Base-by-base conservation (phyloP, 2,113 vertebrate species). In the Tetrao urogallus region DNA sequence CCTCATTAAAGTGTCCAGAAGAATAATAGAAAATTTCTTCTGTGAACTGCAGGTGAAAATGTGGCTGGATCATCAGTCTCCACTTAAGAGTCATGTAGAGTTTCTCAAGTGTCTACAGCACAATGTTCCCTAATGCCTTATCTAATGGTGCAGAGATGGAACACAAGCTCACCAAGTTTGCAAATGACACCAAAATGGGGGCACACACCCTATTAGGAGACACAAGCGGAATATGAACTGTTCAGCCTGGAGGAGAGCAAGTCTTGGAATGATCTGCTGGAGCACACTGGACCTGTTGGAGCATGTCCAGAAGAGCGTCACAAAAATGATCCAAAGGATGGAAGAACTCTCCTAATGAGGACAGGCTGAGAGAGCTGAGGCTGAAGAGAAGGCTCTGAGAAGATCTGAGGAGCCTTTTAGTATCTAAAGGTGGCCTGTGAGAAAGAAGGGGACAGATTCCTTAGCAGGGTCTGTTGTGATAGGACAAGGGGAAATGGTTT, bases 71-170 rank as follows among this genome's bases (percentile, higher is more conserved):
- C 34, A 75, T 19, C 47, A 61, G 52, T 19, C 30, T 82, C 11
- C 27, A 7, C 36, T 21, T 45, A 16, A 36, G 69, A 52, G 25
- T 3, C 64, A 57, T 0, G 0, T 0, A 58, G 12, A 60, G 43
- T 5, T 88, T 45, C 36, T 58, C 36, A 28, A 24, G 14, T 18
- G 12, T 52, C 73, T 67, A 2, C 8, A 34, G n/a, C 0, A 0
- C 40, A 50, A 34, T 27, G 45, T 27, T 8, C 19, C 32, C 66
- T 34, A 72, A 28, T 20, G 20, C 14, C 80, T 72, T 67, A 13
- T 50, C 11, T 36, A 45, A 10, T 20, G 70, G 42, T 11, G 30
- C 5, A 21, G 32, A 67, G 60, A 36, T 24, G 30, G 34, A 77
- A 4, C 8, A 16, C 9, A 5, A 1, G 24, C 45, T 56, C 15